These are phyloP conservation scores for Catalaphyllia jardinei DNA, from an alignment of 64 coral and sea anemone genomes.

Conservation along the genomic window DNA sequence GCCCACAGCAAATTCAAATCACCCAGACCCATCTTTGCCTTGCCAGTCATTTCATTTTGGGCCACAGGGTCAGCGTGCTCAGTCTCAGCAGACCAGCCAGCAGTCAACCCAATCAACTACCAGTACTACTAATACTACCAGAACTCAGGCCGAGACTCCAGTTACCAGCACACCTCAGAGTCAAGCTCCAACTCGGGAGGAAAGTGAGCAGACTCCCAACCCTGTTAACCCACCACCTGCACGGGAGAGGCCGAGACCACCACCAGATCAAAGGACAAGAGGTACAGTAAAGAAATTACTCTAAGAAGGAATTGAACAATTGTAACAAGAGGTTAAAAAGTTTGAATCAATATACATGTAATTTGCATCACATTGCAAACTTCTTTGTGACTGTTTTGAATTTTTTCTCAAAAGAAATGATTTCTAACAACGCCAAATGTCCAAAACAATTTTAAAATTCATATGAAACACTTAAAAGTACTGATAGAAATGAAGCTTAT, in stretches of 20 bases:
- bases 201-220: not conserved
- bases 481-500: too few relatives aligned
- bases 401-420: too few relatives aligned
- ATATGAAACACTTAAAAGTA: too few relatives aligned
- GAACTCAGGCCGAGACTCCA: not conserved
- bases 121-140: not conserved
- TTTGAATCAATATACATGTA: too few relatives aligned
- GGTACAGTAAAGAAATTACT: not conserved
- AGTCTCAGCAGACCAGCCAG: constrained; percentile 27
- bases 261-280: not conserved
- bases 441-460: too few relatives aligned
- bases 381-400: too few relatives aligned
- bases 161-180: not conserved
- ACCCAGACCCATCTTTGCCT: constrained; percentile 86
- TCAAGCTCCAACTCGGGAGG: not conserved
- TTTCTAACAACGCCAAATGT: too few relatives aligned
- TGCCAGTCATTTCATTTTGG: constrained; percentile 99
- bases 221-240: constrained; percentile 2
- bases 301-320: too few relatives aligned
- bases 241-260: not conserved
- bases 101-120: constrained; percentile 3
- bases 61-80: constrained; percentile 44
- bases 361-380: too few relatives aligned
- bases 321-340: too few relatives aligned
- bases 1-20: constrained; percentile 54